Evolutionary conservation across 2,888 invertebrate species (phyloP).

Genomic region (Hecatera dysodea): DNA sequence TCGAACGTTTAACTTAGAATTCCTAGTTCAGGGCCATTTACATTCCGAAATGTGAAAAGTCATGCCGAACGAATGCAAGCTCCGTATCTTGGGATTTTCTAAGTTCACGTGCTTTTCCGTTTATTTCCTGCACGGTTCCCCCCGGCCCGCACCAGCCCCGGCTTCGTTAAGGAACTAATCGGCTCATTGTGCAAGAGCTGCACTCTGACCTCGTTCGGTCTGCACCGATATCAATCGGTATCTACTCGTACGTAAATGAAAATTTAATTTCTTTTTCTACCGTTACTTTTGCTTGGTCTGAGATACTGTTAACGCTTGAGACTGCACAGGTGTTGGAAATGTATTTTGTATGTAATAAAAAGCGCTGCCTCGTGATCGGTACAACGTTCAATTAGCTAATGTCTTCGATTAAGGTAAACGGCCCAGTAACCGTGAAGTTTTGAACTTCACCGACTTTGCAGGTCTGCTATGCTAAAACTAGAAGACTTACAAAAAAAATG

Average conservation of each 20-base stretch:
- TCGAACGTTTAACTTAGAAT: conserved; percentile 66
- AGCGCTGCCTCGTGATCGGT: conserved; percentile 43
- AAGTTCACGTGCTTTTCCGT: conserved; percentile 67
- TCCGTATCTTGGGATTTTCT: conserved; percentile 72
- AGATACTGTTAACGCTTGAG: conserved; percentile 41
- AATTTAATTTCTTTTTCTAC: conserved; percentile 70
- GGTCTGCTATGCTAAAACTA: no score
- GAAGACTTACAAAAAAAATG: no score
- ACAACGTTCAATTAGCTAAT: conserved; percentile 49
- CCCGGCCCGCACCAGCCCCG: conserved; percentile 61
- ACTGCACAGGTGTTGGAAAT: conserved; percentile 48
- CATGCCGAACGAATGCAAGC: conserved; percentile 67
- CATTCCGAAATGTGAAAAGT: conserved; percentile 72
- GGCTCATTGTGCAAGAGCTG: conserved; percentile 79
- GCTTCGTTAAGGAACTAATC: conserved; percentile 82
- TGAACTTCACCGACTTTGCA: no score
- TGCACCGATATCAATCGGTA: conserved; percentile 62
- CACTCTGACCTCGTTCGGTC: conserved; percentile 76
- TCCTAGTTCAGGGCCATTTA: conserved; percentile 71
- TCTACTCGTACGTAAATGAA: conserved; percentile 67
- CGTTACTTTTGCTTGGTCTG: conserved; percentile 55
- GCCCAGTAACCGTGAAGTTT: no score
- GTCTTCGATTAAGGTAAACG: conserved; percentile 55
- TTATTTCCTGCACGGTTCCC: conserved; percentile 62
- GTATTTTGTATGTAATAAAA: conserved; percentile 45